Percentiles rank a stretch among this genome's conserved stretches.
Conservation (phyloP, 2,888 invertebrate genomes). For the Eupsilia transversa region DNA sequence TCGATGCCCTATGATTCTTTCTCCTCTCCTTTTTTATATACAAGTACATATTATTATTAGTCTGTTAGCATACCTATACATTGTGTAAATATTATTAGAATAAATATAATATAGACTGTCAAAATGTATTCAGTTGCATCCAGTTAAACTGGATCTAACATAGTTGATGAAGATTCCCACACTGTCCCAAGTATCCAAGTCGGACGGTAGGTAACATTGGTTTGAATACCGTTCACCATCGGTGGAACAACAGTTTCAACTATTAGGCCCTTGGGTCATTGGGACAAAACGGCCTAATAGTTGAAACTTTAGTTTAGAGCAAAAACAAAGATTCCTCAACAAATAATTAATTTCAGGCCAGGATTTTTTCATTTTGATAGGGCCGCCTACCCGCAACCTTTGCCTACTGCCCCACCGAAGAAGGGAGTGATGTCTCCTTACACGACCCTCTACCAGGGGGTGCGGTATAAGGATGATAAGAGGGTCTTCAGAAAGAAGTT, state of each 20-base stretch:
- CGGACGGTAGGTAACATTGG: neutral
- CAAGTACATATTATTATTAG: too few relatives aligned
- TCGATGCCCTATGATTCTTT: too few relatives aligned
- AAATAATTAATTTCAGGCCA: slow-evolving; percentile 60
- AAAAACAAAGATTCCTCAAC: neutral
- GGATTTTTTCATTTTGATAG: slow-evolving; percentile 7
- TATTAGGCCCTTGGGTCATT: neutral
- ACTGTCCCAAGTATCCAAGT: neutral
- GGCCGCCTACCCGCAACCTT: slow-evolving; percentile 71
- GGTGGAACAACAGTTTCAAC: neutral
- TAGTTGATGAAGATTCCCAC: neutral
- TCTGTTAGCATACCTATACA: too few relatives aligned
- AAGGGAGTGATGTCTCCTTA: slow-evolving; percentile 65
- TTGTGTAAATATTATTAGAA: too few relatives aligned
- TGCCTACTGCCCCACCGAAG: slow-evolving; percentile 61
- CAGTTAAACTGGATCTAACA: neutral
- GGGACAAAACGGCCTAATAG: too few relatives aligned
- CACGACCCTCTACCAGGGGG: slow-evolving; percentile 78
- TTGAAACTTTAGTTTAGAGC: too few relatives aligned
- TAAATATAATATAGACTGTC: too few relatives aligned
- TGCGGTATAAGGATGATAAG: slow-evolving; percentile 68
- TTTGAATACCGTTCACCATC: neutral
- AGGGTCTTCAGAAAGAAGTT: slow-evolving; percentile 77
- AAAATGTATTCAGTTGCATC: neutral
- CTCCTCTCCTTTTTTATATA: too few relatives aligned